Conservation (phyloP, 2,888 invertebrate species). For the Hydroisotoma schaefferi region DNA sequence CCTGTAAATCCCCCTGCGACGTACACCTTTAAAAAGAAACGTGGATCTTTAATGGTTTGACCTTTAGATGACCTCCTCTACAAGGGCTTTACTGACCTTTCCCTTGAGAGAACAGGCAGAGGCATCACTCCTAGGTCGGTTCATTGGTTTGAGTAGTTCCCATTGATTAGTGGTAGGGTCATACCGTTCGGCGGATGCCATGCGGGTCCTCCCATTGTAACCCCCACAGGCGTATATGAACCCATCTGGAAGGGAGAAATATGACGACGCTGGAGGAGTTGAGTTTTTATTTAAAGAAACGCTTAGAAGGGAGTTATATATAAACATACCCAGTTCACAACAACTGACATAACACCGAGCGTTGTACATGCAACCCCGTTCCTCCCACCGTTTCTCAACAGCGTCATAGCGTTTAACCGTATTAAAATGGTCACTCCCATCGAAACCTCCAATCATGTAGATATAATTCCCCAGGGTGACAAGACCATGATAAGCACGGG, state of each 20-base stretch:
- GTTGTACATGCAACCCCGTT: constrained; percentile 54
- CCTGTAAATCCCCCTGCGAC: constrained; percentile 77
- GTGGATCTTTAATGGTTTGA: too few species aligned
- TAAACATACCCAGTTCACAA: constrained; percentile 59
- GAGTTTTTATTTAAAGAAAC: neutral
- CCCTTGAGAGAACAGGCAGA: constrained; percentile 26
- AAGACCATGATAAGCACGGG: constrained; percentile 87
- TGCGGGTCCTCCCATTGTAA: constrained; percentile 72
- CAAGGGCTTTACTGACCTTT: too few species aligned
- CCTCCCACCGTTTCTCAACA: constrained; percentile 71
- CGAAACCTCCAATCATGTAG: constrained; percentile 87
- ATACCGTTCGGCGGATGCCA: constrained; percentile 81
- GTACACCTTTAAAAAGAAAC: constrained; percentile 54
- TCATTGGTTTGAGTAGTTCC: constrained; percentile 82
- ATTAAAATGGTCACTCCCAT: constrained; percentile 81
- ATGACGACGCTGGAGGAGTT: neutral
- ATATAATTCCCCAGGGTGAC: constrained; percentile 79
- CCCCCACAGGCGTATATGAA: constrained; percentile 10
- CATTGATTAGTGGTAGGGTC: constrained; percentile 73
- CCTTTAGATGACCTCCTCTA: too few species aligned
- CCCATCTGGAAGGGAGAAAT: neutral
- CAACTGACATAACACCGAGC: constrained; percentile 66
- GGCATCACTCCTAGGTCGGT: constrained; percentile 52
- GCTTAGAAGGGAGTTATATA: neutral
- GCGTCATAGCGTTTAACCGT: constrained; percentile 84